Percentiles rank a stretch among this genome's conserved stretches.
These are phyloP conservation scores for Perdita meconis DNA, from an alignment of 2,888 invertebrate genomes.

Conservation along the genomic window DNA sequence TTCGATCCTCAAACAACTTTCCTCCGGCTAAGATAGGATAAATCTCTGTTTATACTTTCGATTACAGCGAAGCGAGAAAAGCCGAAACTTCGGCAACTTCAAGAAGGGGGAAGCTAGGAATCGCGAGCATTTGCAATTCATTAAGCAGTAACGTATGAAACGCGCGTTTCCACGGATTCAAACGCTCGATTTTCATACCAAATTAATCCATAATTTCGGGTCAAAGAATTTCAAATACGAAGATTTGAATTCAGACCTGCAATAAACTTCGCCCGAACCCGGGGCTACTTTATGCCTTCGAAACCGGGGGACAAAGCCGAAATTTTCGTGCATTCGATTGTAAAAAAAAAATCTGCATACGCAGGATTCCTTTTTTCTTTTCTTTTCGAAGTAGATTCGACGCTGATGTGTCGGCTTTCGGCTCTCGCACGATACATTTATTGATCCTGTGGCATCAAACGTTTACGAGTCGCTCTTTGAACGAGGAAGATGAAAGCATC, in stretches of 20 bases:
- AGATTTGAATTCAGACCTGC: no score
- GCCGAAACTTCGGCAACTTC: background rate
- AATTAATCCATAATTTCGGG: no score
- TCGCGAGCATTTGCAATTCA: background rate
- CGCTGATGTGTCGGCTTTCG: constrained; percentile 60
- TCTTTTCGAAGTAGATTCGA: constrained; percentile 59
- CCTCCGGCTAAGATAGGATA: background rate
- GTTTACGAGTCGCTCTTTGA: constrained; percentile 77
- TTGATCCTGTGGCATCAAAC: constrained; percentile 74
- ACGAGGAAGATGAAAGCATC: constrained; percentile 79
- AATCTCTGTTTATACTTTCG: background rate
- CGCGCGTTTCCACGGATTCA: no score
- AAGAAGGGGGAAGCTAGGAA: background rate
- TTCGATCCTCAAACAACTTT: constrained; percentile 32
- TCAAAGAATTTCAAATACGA: no score
- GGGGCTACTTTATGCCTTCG: no score
- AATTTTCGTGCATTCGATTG: no score
- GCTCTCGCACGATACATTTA: constrained; percentile 71
- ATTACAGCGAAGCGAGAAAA: background rate
- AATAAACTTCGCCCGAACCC: no score
- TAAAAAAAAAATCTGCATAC: constrained; percentile 17
- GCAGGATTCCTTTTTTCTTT: constrained; percentile 53
- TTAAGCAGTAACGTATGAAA: background rate
- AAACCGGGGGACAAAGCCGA: no score
- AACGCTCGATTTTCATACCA: no score